Evolutionary conservation across 2,113 vertebrate species (phyloP).

Genomic region (Malurus cyaneus): DNA sequence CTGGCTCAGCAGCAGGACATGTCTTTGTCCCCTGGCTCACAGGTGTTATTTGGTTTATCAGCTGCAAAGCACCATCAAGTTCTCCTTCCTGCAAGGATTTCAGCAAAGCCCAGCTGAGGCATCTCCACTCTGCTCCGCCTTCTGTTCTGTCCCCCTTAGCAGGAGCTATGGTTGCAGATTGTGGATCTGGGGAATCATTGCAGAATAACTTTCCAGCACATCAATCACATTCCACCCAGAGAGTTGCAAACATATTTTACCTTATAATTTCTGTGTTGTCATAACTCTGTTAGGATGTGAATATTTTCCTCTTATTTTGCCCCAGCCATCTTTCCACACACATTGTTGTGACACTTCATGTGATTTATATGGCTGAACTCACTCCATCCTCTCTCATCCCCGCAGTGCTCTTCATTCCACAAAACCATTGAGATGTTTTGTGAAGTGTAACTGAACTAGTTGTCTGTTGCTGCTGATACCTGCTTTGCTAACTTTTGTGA

Average conservation of each 20-base stretch:
- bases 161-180: not conserved
- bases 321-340: not conserved
- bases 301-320: not conserved
- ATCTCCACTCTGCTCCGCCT: fast-evolving
- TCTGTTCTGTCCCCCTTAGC: not conserved
- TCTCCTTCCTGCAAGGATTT: not conserved
- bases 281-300: not conserved
- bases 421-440: not conserved
- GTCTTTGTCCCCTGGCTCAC: not conserved
- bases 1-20: not conserved
- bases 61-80: fast-evolving
- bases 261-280: not conserved
- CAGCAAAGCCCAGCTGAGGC: not conserved
- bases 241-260: not conserved
- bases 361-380: not conserved
- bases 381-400: not conserved
- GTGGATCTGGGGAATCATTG: fast-evolving
- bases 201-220: fast-evolving
- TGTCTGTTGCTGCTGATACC: not conserved
- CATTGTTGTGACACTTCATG: not conserved
- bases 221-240: no score
- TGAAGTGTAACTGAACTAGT: not conserved
- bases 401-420: fast-evolving
- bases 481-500: not conserved
- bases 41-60: not conserved